Base-by-base conservation (phyloP, 53 echinoderm and acorn worm genomes). In the Hippasteria phrygiana region DNA sequence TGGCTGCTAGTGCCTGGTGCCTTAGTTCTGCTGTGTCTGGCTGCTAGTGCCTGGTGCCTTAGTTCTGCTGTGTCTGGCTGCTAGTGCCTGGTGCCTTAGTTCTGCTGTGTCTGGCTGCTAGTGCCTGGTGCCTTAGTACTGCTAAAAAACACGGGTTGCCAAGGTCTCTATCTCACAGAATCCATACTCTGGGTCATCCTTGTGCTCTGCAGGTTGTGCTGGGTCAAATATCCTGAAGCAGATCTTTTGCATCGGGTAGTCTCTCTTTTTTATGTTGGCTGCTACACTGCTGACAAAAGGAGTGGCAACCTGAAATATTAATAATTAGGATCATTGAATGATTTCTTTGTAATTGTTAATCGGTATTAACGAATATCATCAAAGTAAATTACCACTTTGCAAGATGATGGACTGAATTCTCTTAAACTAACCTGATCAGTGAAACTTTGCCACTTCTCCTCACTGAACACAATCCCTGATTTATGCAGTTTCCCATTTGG, bases 401-500 rank as follows among this genome's bases (percentile, higher is more conserved):
- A 47, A 47, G 47, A 47, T 13, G 13, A 47, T 47, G 47, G 13
- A 27, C 33, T 64, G 33, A 27, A 27, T 64, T 32, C 13, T 28
- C 4, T 5, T 27, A 64, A 27, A 4, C 29, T 6, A 64, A 64
- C 64, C 64, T 31, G 64, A 64, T 64, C 47, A 64, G 29, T 64
- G 64, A 64, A 64, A 64, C 29, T 7, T 64, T 64, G 27, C 64
- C 64, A 64, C 64, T 64, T 64, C 64, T 64, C 64, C 33, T 64
- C 31, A 32, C 4, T 27, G 64, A 64, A 29, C 33, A 32, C 33
- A 64, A 64, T 64, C 29, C 64, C 64, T 1, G 64, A 28, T 20
- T 64, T 13, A 7, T 27, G 64, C 29, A 64, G 64, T 64, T 28
- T 31, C 10, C 29, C 28, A 26, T 64, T n/a, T 12, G 56, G 29